A percentile compares a stretch with the other conserved stretches of the same genome.
Evolutionary conservation across 2,888 invertebrate genomes (phyloP).

Genomic region (Lasiommata megera): DNA sequence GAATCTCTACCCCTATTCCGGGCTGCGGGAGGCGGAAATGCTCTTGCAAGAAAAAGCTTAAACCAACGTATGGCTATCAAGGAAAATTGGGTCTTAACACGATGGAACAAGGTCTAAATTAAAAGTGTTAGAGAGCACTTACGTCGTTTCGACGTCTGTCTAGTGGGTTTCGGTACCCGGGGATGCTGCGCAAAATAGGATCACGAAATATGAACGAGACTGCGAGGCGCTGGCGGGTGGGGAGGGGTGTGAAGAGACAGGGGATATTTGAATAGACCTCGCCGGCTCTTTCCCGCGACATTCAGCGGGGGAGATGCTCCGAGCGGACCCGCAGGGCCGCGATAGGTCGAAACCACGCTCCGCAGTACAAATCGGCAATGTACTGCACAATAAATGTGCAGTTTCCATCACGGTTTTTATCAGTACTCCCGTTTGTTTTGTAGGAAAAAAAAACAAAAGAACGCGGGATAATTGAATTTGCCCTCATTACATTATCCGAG

Average conservation of each 20-base stretch:
- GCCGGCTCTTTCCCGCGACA: conserved; percentile 63
- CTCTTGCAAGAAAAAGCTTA: conserved; percentile 42
- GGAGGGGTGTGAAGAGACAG: conserved; percentile 70
- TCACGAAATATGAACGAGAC: conserved; percentile 82
- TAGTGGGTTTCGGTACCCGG: conserved; percentile 76
- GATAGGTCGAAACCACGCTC: conserved; percentile 77
- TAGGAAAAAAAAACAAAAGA: conserved; percentile 60
- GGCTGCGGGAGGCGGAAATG: conserved; percentile 65
- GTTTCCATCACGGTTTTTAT: conserved; percentile 68
- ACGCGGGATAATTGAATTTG: conserved; percentile 71
- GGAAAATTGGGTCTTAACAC: conserved; percentile 37
- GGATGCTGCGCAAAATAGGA: conserved; percentile 83
- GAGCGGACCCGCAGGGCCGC: conserved; percentile 48
- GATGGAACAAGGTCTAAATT: conserved; percentile 39
- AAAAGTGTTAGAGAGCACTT: conserved; percentile 35
- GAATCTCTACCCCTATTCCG: conserved; percentile 81
- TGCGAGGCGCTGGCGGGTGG: conserved; percentile 78
- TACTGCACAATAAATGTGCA: conserved; percentile 73
- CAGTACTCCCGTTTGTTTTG: conserved; percentile 44
- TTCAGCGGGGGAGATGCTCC: conserved; percentile 40
- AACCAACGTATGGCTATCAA: conserved; percentile 20
- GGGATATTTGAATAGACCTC: conserved; percentile 78
- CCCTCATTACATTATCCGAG: conserved; percentile 70
- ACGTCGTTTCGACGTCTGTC: conserved; percentile 70
- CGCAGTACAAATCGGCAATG: conserved; percentile 70